A percentile compares a stretch with the other conserved stretches of the same genome.
Evolutionary conservation across 2,888 invertebrate genomes (phyloP).

Genomic region (Gymnocheta viridis): DNA sequence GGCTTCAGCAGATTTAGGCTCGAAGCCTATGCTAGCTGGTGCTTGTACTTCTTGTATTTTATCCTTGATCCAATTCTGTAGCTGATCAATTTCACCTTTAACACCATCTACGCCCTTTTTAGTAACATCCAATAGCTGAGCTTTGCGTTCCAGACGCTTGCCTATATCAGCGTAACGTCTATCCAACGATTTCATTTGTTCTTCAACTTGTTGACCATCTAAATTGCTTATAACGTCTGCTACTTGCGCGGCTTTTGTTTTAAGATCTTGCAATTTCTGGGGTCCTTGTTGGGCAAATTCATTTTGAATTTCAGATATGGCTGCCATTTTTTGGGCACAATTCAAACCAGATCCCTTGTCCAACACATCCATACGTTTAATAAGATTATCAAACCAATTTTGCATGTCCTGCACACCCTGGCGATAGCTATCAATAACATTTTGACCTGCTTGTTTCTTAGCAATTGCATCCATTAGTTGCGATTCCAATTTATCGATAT

Average conservation of each 20-base stretch:
- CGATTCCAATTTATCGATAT: slow-evolving; percentile 87
- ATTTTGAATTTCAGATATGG: slow-evolving; percentile 87
- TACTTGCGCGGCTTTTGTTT: slow-evolving; percentile 87
- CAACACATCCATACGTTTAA: slow-evolving; percentile 90
- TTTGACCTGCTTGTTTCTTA: slow-evolving; percentile 89
- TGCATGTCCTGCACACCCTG: slow-evolving; percentile 89
- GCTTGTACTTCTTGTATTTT: slow-evolving; percentile 87
- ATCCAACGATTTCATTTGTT: slow-evolving; percentile 93
- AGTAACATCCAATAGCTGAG: slow-evolving; percentile 91
- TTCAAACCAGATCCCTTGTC: slow-evolving; percentile 93
- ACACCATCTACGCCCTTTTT: slow-evolving; percentile 92
- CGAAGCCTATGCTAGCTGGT: slow-evolving; percentile 88
- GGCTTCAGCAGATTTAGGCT: slow-evolving; percentile 89
- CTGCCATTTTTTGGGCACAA: slow-evolving; percentile 90
- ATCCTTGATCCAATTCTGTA: slow-evolving; percentile 90
- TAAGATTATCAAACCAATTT: slow-evolving; percentile 90
- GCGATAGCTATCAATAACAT: slow-evolving; percentile 90
- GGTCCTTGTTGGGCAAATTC: slow-evolving; percentile 90
- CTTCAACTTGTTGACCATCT: slow-evolving; percentile 95
- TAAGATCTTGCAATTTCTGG: slow-evolving; percentile 87
- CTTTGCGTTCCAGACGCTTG: slow-evolving; percentile 92
- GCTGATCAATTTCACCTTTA: slow-evolving; percentile 89
- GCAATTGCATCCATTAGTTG: slow-evolving; percentile 88
- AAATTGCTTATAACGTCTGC: slow-evolving; percentile 92
- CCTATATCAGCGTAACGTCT: slow-evolving; percentile 91